Evolutionary conservation across 1,140 invertebrate species (phyloP).

Genomic region (Cepaea nemoralis): DNA sequence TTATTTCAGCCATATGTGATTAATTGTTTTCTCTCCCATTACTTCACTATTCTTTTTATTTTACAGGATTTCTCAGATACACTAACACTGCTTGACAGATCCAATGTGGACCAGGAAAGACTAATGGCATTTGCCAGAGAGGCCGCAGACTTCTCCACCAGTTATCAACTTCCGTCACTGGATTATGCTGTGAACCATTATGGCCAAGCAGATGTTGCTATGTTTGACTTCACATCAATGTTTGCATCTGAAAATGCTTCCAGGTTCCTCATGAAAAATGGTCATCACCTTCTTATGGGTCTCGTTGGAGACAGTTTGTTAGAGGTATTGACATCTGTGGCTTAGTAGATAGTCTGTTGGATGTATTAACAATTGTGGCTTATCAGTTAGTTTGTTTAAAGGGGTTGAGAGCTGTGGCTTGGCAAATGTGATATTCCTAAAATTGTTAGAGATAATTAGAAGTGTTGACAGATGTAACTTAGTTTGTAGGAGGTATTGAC

Average conservation of each 20-base stretch:
- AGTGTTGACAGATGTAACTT: too few species aligned
- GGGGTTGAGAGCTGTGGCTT: too few species aligned
- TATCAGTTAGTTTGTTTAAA: too few species aligned
- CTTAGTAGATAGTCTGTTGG: too few species aligned
- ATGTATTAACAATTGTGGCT: too few species aligned
- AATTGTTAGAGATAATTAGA: too few species aligned
- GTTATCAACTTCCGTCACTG: conserved; percentile 87
- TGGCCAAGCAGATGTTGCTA: conserved; percentile 96
- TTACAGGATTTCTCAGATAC: conserved; percentile 90
- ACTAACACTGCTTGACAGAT: conserved; percentile 84
- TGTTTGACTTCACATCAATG: conserved; percentile 99
- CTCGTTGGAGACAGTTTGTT: conserved; percentile 96
- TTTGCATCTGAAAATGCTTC: conserved; percentile 95
- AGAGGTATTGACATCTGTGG: conserved; percentile 85
- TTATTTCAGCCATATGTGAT: too few species aligned
- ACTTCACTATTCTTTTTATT: neutral
- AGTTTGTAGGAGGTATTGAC: too few species aligned
- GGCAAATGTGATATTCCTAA: too few species aligned
- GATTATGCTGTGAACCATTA: conserved; percentile 99
- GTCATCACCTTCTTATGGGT: conserved; percentile 85
- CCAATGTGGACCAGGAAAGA: conserved; percentile 92
- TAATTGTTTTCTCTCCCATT: too few species aligned
- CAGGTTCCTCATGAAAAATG: conserved; percentile 83
- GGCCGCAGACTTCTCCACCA: conserved; percentile 95
- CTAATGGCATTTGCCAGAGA: conserved; percentile 87